These are phyloP conservation scores for Alcis repandata DNA, from an alignment of 2,888 invertebrate species.

Conservation along the genomic window DNA sequence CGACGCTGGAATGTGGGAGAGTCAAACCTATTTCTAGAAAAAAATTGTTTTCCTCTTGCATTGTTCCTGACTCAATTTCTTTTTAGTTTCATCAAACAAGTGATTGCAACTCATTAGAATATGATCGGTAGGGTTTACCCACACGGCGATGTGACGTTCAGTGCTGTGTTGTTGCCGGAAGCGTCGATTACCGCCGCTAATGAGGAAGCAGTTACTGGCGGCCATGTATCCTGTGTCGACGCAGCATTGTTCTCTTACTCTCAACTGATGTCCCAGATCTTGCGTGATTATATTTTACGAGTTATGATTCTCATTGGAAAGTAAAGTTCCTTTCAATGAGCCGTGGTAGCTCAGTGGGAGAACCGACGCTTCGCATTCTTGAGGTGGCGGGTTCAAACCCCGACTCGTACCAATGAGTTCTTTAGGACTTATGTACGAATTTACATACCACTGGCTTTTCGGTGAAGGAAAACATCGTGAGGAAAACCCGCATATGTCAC, in stretches of 20 bases:
- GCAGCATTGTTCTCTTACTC: conserved; percentile 6
- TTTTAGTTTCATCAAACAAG: too few species aligned
- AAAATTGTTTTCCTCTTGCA: neutral
- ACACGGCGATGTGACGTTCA: conserved; percentile 25
- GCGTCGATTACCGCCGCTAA: conserved; percentile 75
- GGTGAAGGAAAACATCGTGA: too few species aligned
- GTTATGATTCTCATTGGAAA: too few species aligned
- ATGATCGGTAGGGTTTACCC: conserved; percentile 12
- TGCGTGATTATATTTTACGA: neutral
- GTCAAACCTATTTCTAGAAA: conserved; percentile 13
- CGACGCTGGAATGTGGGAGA: conserved; percentile 19
- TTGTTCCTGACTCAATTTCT: neutral
- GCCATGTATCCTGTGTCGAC: conserved; percentile 55
- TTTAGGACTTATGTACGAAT: too few species aligned
- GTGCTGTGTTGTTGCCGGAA: conserved; percentile 63
- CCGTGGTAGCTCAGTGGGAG: too few species aligned
- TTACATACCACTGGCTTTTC: too few species aligned
- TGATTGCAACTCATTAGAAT: too few species aligned
- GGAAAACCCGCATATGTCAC: too few species aligned
- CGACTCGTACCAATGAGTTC: too few species aligned
- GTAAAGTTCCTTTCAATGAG: too few species aligned
- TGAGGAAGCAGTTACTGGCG: conserved; percentile 78
- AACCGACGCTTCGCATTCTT: too few species aligned
- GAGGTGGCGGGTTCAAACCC: too few species aligned
- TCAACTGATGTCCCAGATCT: neutral